Base-by-base conservation (phyloP, 2,888 invertebrate species). In the Drosophila paramelanica region DNA sequence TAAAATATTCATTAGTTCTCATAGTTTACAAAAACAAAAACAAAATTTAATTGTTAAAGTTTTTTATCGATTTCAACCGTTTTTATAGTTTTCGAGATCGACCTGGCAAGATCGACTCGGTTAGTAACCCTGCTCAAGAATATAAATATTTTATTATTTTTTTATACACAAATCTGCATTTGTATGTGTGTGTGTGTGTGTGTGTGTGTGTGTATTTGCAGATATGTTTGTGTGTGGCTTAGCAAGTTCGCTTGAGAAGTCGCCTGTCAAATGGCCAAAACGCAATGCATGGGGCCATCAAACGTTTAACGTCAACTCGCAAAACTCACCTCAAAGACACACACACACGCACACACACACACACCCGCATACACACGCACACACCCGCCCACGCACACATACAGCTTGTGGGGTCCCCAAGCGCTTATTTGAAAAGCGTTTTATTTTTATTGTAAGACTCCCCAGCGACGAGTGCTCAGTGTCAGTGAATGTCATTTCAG, bases 341-440 rank as follows among this genome's bases (percentile, higher is more conserved):
- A 33, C 51, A 45, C 41, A 53, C 43, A 50, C 27, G 36, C n/a
- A 55, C 20, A 47, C 33, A 56, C 25, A 25, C 13, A 45, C 20
- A 38, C 14, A 61, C 23, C 51, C 14, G 27, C 43, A 20, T 8
- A 33, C 23, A 7, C 42, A 38, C 20, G 8, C 20, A 33, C 17
- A 36, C 23, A 38, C 1, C 17, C 17, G 17, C 17, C 17, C 20
- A 36, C 45, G 14, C 6, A 38, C 36, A n/a, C 41, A 27, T 13
- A 41, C 11, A 14, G 31, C 33, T 36, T 36, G 36, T 23, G 14
- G 36, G 73, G 68, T 88, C 87, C 87, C 84, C 41, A 53, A 70
- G 80, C 70, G 83, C 87, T 89, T 85, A 81, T 84, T 89, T 87
- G 88, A 73, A 87, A 85, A 89, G 73, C 89, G 85, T 87, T 89